These are phyloP conservation scores for Ophthalmolycus amberensis DNA, from an alignment of 2,113 vertebrate genomes.

Conservation along the genomic window DNA sequence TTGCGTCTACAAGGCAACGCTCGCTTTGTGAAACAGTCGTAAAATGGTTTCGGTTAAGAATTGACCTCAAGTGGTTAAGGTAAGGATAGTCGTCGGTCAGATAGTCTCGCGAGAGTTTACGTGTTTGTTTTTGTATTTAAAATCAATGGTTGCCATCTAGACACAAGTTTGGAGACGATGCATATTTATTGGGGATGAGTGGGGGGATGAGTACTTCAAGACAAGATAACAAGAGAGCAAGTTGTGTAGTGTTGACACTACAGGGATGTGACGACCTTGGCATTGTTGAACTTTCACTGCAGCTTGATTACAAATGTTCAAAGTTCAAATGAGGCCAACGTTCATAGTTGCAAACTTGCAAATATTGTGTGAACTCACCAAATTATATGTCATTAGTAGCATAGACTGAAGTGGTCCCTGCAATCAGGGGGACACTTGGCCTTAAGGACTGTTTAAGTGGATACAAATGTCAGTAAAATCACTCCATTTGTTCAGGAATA, in stretches of 20 bases:
- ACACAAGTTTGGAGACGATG: not conserved
- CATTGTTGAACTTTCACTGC: not conserved
- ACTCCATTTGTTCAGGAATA: not conserved
- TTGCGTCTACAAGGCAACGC: not conserved
- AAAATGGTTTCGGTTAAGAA: not conserved
- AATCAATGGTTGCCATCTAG: not conserved
- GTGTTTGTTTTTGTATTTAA: not conserved
- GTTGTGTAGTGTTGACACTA: not conserved
- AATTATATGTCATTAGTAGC: conserved; percentile 2
- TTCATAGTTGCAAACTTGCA: not conserved
- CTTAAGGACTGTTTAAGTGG: conserved; percentile 12
- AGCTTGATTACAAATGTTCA: not conserved
- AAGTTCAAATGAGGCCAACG: not conserved
- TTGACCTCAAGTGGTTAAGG: not conserved
- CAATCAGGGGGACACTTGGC: conserved; percentile 12
- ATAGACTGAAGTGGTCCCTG: conserved; percentile 1
- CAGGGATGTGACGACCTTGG: not conserved
- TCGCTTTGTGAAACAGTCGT: not conserved
- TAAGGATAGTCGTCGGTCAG: not conserved
- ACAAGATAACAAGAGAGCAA: not conserved
- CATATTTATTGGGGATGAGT: not conserved
- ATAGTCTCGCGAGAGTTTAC: not conserved
- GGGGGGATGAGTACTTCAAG: too few species aligned
- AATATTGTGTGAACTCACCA: not conserved
- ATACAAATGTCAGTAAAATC: conserved; percentile 17